Base-by-base conservation (phyloP, 2,113 vertebrate species). In the Camarhynchus parvulus region DNA sequence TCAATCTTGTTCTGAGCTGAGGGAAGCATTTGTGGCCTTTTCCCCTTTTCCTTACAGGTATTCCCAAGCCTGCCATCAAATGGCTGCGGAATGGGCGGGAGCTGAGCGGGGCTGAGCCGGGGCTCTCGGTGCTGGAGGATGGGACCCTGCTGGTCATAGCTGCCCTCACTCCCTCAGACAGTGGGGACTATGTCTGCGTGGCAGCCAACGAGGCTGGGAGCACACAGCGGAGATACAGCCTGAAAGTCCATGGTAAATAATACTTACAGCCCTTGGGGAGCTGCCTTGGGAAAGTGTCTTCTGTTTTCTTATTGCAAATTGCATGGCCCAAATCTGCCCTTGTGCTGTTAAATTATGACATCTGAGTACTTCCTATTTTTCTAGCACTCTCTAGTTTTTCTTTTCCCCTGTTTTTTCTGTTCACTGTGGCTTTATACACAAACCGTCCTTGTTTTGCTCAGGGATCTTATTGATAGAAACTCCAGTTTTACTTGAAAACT, bases 121-220 rank as follows among this genome's bases (percentile, higher is more conserved):
- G 99, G 8, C 90, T 99, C 87, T 99, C 98, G 7, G 55, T 99
- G 95, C 92, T 98, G 94, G 98, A 99, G 90, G 98, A 99, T 4
- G 99, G 99, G 13, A 98, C 97, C 0, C 92, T 99, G 86, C 97
- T 99, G 76, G 96, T 99, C 80, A 98, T 99, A 79, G 97, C 98
- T 81, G 98, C 99, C 14, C 97, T 99, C 67, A 98, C 98, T 2
- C 99, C 98, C 0, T 96, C 98, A 62, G 98, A 99, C 95, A 98
- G 95, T 6, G 99, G 99, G 37, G 99, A 99, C 28, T 99, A 99
- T 37, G 91, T 98, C 67, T 99, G 99, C 28, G 96, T 98, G 42
- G 99, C 99, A 20, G 91, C 96, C 91, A 99, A 99, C 22, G 99
- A 99, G 91, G 99, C 98, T 13, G 99, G 99, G 62, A 98, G 98